Base-by-base conservation (phyloP, 2,888 invertebrate genomes). In the Stictocephala bisonia region DNA sequence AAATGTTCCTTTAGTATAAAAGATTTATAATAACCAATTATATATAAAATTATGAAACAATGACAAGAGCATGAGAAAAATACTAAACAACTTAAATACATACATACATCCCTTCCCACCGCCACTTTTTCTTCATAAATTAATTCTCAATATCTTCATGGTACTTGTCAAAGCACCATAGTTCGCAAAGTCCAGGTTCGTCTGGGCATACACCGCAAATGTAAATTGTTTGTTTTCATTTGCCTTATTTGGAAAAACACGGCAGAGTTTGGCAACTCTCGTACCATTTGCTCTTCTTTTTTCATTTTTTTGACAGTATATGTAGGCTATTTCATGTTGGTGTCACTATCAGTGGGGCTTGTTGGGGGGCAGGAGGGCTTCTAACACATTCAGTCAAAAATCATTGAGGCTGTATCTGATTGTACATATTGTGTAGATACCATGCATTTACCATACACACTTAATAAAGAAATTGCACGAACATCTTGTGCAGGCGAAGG, bases 171-270 rank as follows among this genome's bases (percentile, higher is more conserved):
- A 76, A 75, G 44, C 76, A 76, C 0, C 69, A 68, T 3, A 71
- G 73, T 11, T 74, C 53, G 41, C 76, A 76, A 56, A 76, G 71
- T 7, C 75, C 75, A 9, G 76, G 76, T 24, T 73, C 68, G 66
- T 71, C 73, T 0, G 71, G 68, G 51, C 76, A 76, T 18, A 58
- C 67, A 29, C 51, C 60, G 56, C 76, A 76, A 51, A 68, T 71
- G 58, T 74, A 76, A 18, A 73, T 70, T 41, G 74, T 74, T 35
- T 74, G 71, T 50, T 74, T 74, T 58, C 76, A 41, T 48, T 68
- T 74, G 2, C 73, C 71, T n/a, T 69, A 60, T 69, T 68, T 74
- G 53, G 72, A 73, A 56, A 76, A 22, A 75, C 71, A 35, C 74
- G 74, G 71, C 76, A 75, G 20, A 22, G 2, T 64, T 64, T 64